Evolutionary conservation across 2,797 vertebrate genomes (phyloP).

Genomic region (Bovichtus variegatus): DNA sequence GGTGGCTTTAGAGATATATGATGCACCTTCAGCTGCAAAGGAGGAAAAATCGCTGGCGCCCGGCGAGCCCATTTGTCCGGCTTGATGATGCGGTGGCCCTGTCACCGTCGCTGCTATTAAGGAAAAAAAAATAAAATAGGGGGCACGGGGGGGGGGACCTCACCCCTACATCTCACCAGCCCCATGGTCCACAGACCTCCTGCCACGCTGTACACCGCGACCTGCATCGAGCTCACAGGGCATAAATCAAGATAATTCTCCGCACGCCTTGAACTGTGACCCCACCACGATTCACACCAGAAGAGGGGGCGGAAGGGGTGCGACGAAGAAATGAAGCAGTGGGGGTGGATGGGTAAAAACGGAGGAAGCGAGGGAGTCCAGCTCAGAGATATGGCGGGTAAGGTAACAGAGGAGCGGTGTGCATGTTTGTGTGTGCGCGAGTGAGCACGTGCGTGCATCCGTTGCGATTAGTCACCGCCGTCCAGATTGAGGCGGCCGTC

Average conservation of each 20-base stretch:
- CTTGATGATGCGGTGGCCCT: slow-evolving; percentile 89
- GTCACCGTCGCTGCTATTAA: slow-evolving; percentile 92
- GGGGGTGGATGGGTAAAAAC: slow-evolving; percentile 18
- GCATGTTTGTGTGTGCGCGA: slow-evolving; percentile 34
- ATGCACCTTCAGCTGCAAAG: slow-evolving; percentile 92
- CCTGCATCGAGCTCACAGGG: slow-evolving; percentile 60
- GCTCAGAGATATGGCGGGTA: slow-evolving; percentile 29
- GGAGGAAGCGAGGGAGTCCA: background rate
- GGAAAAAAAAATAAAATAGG: slow-evolving; percentile 60
- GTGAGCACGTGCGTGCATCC: slow-evolving; percentile 37
- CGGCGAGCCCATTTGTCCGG: slow-evolving; percentile 92
- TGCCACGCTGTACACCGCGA: slow-evolving; percentile 38
- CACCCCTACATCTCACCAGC: slow-evolving; percentile 86
- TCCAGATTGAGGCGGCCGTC: slow-evolving; percentile 95
- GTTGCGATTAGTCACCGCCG: slow-evolving; percentile 92
- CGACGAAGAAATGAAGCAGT: slow-evolving; percentile 30
- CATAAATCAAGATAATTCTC: slow-evolving; percentile 99
- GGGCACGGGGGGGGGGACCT: slow-evolving; percentile 75
- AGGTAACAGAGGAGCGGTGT: slow-evolving; percentile 36
- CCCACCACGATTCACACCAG: slow-evolving; percentile 92
- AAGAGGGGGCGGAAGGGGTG: background rate
- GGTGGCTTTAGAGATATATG: slow-evolving; percentile 94
- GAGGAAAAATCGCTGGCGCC: slow-evolving; percentile 92
- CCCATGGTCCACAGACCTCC: slow-evolving; percentile 69
- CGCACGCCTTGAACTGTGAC: slow-evolving; percentile 97